Base-by-base conservation (phyloP, 1,140 invertebrate genomes). In the Lepidotrigona ventralis region DNA sequence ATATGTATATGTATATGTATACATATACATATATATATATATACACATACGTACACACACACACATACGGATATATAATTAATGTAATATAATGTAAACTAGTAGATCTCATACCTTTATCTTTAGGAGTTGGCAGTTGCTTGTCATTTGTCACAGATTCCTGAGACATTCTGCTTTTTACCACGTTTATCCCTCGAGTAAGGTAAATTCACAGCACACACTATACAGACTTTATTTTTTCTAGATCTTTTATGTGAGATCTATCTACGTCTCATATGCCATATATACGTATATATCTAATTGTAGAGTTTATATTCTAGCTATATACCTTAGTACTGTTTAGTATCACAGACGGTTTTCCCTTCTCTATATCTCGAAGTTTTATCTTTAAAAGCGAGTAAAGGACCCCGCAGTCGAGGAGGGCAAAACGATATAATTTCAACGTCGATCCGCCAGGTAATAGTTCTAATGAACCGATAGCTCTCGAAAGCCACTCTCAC, bases 291-390 rank as follows among this genome's bases (percentile, higher is more conserved):
- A 78, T 60, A 60, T 66, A 79, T 85, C 66, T 85, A 79, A 84
- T 86, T 86, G 72, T 83, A 77, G 79, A 85, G 78, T 85, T 84
- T 89, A 85, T 84, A 89, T 85, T 33, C 79, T 88, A 82, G 64
- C 82, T 90, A 88, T 88, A 84, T 89, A 90, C 79, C 78, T 91
- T 91, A 90, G 90, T 93, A 93, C 90, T 91, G 92, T 86, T 92
- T 93, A 93, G 90, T 94, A 94, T 94, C 93, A 94, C 93, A 93
- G 93, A 93, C 89, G 87, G 84, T 92, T 92, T 89, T 89, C 84
- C 88, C 73, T 90, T 88, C 54, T 88, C 54, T 88, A 85, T 86
- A 56, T 79, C 39, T 69, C 66, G 39, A 46, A 54, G 81, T 72
- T 86, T 76, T 84, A 79, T 82, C 81, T 74, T 80, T 83, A 69